A percentile compares a stretch with the other conserved stretches of the same genome.
Evolutionary conservation across 2,113 vertebrate species (phyloP).

Genomic region (Saccopteryx bilineata): DNA sequence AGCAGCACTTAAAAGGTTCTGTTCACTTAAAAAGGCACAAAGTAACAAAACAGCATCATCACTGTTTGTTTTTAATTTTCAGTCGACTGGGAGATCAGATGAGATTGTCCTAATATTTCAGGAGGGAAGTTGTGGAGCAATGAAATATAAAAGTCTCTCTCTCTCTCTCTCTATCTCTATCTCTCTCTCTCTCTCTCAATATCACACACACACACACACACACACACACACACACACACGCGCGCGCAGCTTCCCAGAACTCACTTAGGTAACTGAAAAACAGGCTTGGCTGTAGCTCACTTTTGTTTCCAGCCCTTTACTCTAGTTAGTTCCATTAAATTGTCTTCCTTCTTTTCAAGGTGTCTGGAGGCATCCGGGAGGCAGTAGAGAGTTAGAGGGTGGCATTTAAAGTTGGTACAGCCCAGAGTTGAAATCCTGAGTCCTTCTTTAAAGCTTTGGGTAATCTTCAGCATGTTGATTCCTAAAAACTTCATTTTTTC

Average conservation of each 20-base stretch:
- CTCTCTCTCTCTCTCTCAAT: too few relatives aligned
- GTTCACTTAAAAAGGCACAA: conserved; percentile 56
- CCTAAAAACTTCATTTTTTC: conserved; percentile 61
- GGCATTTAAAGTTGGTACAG: not conserved
- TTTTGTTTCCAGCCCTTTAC: not conserved
- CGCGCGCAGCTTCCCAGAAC: not conserved
- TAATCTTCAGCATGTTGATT: conserved; percentile 49
- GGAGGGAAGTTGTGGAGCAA: not conserved
- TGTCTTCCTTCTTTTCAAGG: not conserved
- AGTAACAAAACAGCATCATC: conserved; percentile 40
- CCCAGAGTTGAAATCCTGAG: not conserved
- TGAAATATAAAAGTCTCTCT: not conserved
- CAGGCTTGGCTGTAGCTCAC: not conserved
- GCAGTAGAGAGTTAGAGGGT: not conserved
- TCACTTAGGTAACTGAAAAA: not conserved
- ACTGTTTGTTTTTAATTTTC: conserved; percentile 65
- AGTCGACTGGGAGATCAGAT: conserved; percentile 48
- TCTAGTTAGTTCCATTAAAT: not conserved
- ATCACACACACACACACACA: too few relatives aligned
- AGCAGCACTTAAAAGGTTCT: not conserved
- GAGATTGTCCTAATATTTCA: conserved; percentile 25
- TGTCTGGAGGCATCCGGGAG: not conserved
- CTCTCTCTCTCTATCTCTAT: too few relatives aligned
- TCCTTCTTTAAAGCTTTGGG: conserved; percentile 51
- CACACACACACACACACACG: too few relatives aligned